Percentiles rank a stretch among this genome's conserved stretches.
phyloP scores from a whole-genome alignment of 2,888 invertebrate genomes.

The Caenorhabditis sp. region DNA sequence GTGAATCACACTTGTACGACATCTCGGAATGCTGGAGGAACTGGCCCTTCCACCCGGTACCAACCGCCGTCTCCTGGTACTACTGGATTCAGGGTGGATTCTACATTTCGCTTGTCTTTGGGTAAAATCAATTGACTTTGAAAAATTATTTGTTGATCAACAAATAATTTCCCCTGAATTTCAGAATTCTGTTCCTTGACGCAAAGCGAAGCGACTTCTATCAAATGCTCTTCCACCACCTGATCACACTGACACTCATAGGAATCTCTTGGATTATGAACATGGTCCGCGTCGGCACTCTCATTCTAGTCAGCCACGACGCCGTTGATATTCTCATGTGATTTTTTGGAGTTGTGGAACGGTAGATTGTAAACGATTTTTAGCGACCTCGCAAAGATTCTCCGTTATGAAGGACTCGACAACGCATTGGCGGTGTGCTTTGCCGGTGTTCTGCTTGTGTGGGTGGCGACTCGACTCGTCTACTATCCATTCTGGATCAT shows the following conservation, averaged over 20 bases:
- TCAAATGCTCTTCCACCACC: conserved; percentile 86
- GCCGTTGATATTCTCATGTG: conserved; percentile 81
- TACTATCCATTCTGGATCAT: conserved; percentile 85
- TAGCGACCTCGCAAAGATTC: conserved; percentile 76
- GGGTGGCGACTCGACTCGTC: conserved; percentile 92
- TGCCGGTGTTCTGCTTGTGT: conserved; percentile 87
- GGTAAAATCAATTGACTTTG: too few relatives aligned
- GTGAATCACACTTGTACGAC: conserved; percentile 70
- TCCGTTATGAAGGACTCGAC: conserved; percentile 84
- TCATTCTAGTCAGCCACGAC: conserved; percentile 84
- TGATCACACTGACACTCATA: conserved; percentile 91
- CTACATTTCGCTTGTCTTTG: conserved; percentile 57
- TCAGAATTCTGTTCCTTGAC: conserved; percentile 79
- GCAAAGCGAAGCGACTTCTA: conserved; percentile 86
- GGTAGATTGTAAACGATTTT: conserved; percentile 31
- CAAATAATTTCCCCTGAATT: too few relatives aligned
- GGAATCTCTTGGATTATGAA: conserved; percentile 92
- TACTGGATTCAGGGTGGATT: conserved; percentile 60
- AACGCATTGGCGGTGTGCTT: conserved; percentile 90
- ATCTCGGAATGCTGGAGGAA: conserved; percentile 75
- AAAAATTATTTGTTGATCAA: too few relatives aligned
- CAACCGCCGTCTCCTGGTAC: conserved; percentile 88
- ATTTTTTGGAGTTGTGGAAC: conserved; percentile 68
- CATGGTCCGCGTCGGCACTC: conserved; percentile 89
- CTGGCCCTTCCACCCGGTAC: conserved; percentile 82